Percentiles rank a stretch among this genome's conserved stretches.
phyloP scores from a whole-genome alignment of 2,797 vertebrate species.

The Remorina albescens region DNA sequence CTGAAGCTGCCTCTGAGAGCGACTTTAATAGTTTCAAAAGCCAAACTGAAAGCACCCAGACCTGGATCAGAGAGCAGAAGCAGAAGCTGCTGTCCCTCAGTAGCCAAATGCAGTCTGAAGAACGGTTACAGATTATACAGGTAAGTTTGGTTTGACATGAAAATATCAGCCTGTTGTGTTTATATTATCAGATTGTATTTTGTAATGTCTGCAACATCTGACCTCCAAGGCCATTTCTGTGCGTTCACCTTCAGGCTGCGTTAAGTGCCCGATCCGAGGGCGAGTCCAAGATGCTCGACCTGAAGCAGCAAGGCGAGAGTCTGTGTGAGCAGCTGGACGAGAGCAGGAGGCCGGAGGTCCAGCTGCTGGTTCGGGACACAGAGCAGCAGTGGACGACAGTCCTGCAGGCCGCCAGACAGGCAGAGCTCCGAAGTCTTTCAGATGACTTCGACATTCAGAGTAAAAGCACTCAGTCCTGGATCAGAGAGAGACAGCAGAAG shows the following conservation, averaged over 20 bases:
- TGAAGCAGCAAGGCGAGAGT: slow-evolving; percentile 55
- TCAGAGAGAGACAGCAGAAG: slow-evolving; percentile 81
- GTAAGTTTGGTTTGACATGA: slow-evolving; percentile 68
- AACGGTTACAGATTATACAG: slow-evolving; percentile 83
- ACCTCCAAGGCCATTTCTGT: not conserved
- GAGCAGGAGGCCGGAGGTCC: slow-evolving; percentile 51
- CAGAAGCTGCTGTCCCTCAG: slow-evolving; percentile 78
- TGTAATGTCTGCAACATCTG: not conserved
- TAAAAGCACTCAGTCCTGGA: slow-evolving; percentile 80
- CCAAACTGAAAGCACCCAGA: slow-evolving; percentile 74
- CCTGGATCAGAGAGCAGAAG: slow-evolving; percentile 85
- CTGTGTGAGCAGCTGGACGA: slow-evolving; percentile 63
- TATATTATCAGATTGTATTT: not conserved
- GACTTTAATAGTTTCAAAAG: slow-evolving; percentile 78
- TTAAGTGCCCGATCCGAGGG: slow-evolving; percentile 74
- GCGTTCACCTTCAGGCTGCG: slow-evolving; percentile 79
- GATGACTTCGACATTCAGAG: slow-evolving; percentile 80
- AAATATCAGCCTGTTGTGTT: not conserved
- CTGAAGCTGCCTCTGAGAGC: slow-evolving; percentile 55
- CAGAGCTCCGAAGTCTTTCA: slow-evolving; percentile 52
- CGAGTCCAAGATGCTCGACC: slow-evolving; percentile 78
- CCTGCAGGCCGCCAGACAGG: slow-evolving; percentile 57
- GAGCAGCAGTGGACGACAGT: slow-evolving; percentile 75
- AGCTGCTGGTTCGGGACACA: slow-evolving; percentile 41
- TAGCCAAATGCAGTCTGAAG: slow-evolving; percentile 68